These are phyloP conservation scores for Lophura nycthemera DNA, from an alignment of 2,113 vertebrate genomes.

Conservation along the genomic window DNA sequence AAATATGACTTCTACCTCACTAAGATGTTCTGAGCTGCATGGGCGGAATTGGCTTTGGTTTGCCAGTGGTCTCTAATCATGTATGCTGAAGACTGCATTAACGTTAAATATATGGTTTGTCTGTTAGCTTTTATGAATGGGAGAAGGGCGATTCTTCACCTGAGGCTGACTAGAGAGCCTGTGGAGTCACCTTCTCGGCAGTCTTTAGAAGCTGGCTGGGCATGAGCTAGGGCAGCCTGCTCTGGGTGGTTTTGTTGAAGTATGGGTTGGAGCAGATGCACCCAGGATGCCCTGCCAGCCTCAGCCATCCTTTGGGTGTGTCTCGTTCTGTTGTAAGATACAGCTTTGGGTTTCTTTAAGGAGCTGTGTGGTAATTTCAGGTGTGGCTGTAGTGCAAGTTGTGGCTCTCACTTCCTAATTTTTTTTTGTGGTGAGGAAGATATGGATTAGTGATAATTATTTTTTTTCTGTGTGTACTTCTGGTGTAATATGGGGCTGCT, in stretches of 20 bases:
- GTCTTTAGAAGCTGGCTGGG: neutral
- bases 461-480: neutral
- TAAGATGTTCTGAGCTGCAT: neutral
- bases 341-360: neutral
- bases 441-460: neutral
- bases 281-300: neutral
- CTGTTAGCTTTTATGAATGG: neutral
- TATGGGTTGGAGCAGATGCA: neutral
- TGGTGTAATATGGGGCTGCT: neutral
- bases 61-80: neutral
- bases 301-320: neutral
- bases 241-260: neutral
- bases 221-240: neutral
- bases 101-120: neutral
- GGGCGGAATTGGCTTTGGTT: neutral
- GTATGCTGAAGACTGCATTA: neutral
- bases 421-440: neutral
- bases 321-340: neutral
- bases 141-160: neutral
- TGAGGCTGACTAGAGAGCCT: neutral
- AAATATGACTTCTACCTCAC: neutral
- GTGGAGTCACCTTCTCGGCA: neutral
- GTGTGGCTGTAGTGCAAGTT: neutral
- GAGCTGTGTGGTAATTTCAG: neutral
- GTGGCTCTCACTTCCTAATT: neutral